Evolutionary conservation across 2,888 invertebrate species (phyloP).

Genomic region (Synanthedon tipuliformis): DNA sequence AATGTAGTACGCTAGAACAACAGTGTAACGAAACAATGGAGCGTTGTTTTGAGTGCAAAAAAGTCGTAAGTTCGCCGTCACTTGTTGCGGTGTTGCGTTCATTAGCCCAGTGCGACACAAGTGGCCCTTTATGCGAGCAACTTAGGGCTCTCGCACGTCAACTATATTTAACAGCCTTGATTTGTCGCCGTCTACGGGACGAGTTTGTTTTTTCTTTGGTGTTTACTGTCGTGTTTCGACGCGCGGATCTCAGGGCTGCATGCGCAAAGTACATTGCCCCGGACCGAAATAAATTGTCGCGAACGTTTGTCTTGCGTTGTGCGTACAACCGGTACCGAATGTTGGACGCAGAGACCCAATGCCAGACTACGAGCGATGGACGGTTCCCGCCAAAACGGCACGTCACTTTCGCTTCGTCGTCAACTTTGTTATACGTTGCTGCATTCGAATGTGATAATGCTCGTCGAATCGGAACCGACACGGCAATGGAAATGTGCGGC

Average conservation of each 20-base stretch:
- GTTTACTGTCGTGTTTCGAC: constrained; percentile 53
- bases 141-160: constrained; percentile 16
- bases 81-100: constrained; percentile 13
- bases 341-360: constrained; percentile 28
- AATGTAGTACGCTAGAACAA: not conserved
- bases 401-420: constrained; percentile 36
- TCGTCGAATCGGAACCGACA: constrained; percentile 17
- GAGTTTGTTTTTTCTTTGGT: constrained; percentile 35
- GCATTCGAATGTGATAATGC: constrained; percentile 22
- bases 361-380: constrained; percentile 25
- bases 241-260: constrained; percentile 56
- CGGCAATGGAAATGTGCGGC: constrained; percentile 17
- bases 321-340: constrained; percentile 62
- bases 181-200: constrained; percentile 31
- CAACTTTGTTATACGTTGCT: constrained; percentile 23
- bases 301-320: constrained; percentile 42
- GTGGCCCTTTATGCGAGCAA: constrained; percentile 19
- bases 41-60: not conserved
- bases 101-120: constrained; percentile 17
- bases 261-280: constrained; percentile 65
- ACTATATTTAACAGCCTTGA: constrained; percentile 50
- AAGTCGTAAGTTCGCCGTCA: constrained; percentile 12
- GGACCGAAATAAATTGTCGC: constrained; percentile 69
- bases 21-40: not conserved
- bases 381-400: constrained; percentile 36